Evolutionary conservation across 1,140 invertebrate species (phyloP).

Genomic region (Octopus bimaculoides): DNA sequence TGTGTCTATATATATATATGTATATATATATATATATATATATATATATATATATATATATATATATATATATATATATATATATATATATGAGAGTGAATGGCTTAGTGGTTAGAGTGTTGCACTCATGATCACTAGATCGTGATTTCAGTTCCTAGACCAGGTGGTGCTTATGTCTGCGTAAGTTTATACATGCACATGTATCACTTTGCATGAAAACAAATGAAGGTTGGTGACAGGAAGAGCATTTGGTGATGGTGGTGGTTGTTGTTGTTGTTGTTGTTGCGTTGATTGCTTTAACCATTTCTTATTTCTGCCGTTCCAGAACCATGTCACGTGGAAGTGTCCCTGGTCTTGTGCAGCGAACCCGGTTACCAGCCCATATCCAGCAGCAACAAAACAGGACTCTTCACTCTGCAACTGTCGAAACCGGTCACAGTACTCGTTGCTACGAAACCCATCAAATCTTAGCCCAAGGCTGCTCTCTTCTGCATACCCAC

Average conservation of each 20-base stretch:
- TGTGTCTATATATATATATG: neutral
- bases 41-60: too few species aligned
- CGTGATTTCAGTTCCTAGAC: too few species aligned
- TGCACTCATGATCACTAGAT: too few species aligned
- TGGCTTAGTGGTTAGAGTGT: too few species aligned
- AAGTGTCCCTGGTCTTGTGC: constrained; percentile 39
- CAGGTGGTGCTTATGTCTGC: too few species aligned
- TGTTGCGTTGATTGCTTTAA: neutral
- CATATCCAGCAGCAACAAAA: constrained; percentile 22
- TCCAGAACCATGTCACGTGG: constrained; percentile 45
- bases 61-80: too few species aligned
- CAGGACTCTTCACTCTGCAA: constrained; percentile 62
- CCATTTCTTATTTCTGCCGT: constrained; percentile 15
- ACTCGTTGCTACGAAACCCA: constrained; percentile 82
- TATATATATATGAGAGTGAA: too few species aligned
- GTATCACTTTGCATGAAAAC: neutral
- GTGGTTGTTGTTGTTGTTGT: neutral
- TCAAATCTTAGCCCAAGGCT: constrained; percentile 70
- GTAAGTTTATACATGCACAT: neutral
- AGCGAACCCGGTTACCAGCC: neutral
- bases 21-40: too few species aligned
- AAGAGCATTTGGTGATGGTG: neutral
- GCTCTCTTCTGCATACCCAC: too few species aligned
- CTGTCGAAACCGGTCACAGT: constrained; percentile 86
- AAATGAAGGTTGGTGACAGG: neutral